Evolutionary conservation across 1,140 invertebrate species (phyloP).

Genomic region (Acromyrmex echinatior): DNA sequence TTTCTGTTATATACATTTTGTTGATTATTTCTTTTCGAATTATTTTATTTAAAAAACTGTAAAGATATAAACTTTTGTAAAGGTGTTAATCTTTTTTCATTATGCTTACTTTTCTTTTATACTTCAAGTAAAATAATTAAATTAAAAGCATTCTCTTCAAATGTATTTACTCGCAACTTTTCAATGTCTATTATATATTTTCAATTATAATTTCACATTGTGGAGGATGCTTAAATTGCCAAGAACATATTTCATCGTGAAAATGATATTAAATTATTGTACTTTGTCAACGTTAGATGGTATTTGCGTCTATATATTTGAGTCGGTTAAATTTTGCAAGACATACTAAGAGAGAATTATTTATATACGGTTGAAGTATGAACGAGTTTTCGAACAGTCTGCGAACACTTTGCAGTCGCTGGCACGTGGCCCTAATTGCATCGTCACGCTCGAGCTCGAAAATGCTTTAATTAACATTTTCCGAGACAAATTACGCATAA

Average conservation of each 20-base stretch:
- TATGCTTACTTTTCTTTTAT: background rate
- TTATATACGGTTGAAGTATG: conserved; percentile 21
- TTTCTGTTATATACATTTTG: background rate
- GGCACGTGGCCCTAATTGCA: conserved; percentile 71
- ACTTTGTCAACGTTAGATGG: background rate
- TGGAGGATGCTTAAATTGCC: background rate
- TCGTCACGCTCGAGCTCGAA: conserved; percentile 65
- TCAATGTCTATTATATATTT: background rate
- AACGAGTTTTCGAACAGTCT: conserved; percentile 40
- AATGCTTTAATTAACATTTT: conserved; percentile 68
- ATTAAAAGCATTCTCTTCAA: background rate
- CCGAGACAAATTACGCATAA: conserved; percentile 63
- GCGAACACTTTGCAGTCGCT: conserved; percentile 34
- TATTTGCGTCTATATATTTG: background rate
- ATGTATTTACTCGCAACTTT: background rate
- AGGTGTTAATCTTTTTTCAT: background rate
- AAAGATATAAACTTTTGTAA: background rate
- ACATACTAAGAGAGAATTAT: conserved; percentile 37
- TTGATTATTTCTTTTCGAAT: background rate
- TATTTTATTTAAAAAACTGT: background rate
- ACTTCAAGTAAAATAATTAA: background rate
- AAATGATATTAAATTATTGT: conserved; percentile 31
- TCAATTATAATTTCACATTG: background rate
- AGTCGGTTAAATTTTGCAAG: conserved; percentile 17
- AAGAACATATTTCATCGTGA: conserved; percentile 19